phyloP scores from a whole-genome alignment of 2,888 invertebrate genomes.

The Aphrophora alni region DNA sequence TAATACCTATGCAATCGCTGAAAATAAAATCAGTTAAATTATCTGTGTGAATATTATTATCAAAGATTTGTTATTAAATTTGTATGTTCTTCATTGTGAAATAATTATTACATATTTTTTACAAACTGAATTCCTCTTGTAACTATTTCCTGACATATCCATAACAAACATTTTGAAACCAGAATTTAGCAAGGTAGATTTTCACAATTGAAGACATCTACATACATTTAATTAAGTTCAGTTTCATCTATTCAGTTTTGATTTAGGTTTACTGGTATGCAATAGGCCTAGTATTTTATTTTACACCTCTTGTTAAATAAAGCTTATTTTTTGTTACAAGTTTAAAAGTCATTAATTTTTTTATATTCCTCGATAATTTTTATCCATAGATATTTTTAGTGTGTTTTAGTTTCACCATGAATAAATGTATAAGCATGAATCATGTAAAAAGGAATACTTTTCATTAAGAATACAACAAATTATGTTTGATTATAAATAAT shows the following conservation, averaged over 20 bases:
- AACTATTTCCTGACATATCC: slow-evolving; percentile 3
- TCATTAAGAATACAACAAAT: background rate
- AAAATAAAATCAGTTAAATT: slow-evolving; percentile 31
- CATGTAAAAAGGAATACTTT: slow-evolving; percentile 7
- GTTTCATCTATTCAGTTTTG: background rate
- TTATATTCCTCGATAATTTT: background rate
- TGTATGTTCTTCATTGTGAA: slow-evolving; percentile 41
- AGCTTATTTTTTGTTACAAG: slow-evolving; percentile 4
- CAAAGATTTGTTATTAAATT: slow-evolving; percentile 39
- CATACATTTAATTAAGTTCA: background rate
- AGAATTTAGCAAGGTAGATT: background rate
- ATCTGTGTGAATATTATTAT: slow-evolving; percentile 38
- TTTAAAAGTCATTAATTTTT: background rate
- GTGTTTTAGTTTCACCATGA: background rate
- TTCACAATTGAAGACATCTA: background rate
- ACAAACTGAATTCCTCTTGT: slow-evolving; percentile 25
- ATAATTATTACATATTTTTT: slow-evolving; percentile 41
- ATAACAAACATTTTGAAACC: background rate
- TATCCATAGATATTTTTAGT: background rate
- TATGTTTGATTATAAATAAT: background rate
- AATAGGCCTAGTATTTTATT: background rate
- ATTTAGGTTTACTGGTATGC: background rate
- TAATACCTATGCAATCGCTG: slow-evolving; percentile 1
- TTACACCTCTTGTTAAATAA: background rate
- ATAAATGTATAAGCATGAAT: background rate